phyloP scores from a whole-genome alignment of 2,888 invertebrate species.

The Drosophila monieri region DNA sequence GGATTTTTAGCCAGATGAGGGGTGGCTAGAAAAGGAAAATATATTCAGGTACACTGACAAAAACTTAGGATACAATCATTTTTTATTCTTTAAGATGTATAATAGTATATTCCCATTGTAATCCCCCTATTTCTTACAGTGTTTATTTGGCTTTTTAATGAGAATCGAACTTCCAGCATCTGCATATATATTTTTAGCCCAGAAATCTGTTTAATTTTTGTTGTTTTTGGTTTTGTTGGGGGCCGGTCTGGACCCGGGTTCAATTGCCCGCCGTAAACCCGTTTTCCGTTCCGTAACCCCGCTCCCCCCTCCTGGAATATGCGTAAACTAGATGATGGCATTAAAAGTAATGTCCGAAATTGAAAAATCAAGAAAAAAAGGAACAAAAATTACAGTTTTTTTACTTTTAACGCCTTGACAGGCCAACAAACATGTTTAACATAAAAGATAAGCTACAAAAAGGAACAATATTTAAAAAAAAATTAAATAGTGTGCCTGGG shows the following conservation, averaged over 20 bases:
- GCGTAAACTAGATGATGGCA: slow-evolving; percentile 69
- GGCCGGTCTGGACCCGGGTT: slow-evolving; percentile 34
- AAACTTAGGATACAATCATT: too few relatives aligned
- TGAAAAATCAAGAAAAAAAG: slow-evolving; percentile 26
- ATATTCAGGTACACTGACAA: background rate
- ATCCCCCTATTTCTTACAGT: background rate
- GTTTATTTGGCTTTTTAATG: slow-evolving; percentile 16
- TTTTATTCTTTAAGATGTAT: too few relatives aligned
- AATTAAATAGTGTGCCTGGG: slow-evolving; percentile 17
- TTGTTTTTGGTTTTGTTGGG: slow-evolving; percentile 11
- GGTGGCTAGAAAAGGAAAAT: slow-evolving; percentile 5
- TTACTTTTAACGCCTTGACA: slow-evolving; percentile 37
- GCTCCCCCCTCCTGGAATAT: slow-evolving; percentile 9
- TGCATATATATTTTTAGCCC: slow-evolving; percentile 45
- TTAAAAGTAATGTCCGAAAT: slow-evolving; percentile 51
- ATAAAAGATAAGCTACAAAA: slow-evolving; percentile 40
- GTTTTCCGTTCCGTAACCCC: slow-evolving; percentile 24
- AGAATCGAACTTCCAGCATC: slow-evolving; percentile 35
- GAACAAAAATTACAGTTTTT: slow-evolving; percentile 20
- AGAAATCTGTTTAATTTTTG: slow-evolving; percentile 23
- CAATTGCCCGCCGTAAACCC: slow-evolving; percentile 29
- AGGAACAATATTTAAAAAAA: slow-evolving; percentile 22
- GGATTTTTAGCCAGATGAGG: slow-evolving; percentile 12
- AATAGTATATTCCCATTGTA: background rate
- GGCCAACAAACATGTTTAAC: slow-evolving; percentile 45